These are phyloP conservation scores for Lacerta bilineata DNA, from an alignment of 2,797 vertebrate species.

Conservation along the genomic window DNA sequence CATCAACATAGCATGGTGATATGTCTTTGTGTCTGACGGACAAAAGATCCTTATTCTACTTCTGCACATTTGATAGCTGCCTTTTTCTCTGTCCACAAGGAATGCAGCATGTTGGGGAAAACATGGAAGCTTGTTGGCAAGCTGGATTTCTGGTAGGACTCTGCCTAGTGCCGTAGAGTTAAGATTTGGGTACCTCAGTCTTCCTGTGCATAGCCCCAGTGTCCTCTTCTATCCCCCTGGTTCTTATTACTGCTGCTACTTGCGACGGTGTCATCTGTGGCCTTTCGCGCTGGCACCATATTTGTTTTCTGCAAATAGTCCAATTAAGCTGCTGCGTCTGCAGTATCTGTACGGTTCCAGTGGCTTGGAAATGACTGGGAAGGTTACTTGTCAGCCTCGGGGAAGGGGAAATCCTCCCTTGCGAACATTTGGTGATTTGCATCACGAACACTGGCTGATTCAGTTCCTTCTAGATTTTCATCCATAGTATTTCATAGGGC, in stretches of 20 bases:
- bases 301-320: constrained; percentile 9
- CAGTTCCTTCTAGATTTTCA: neutral
- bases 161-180: too few species aligned
- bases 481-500: neutral
- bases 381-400: neutral
- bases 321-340: neutral
- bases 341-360: neutral
- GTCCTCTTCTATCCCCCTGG: neutral
- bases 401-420: neutral
- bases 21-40: neutral
- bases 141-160: neutral
- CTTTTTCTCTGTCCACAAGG: constrained; percentile 25
- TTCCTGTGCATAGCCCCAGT: neutral
- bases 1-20: neutral
- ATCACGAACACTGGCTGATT: neutral
- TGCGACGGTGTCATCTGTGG: neutral
- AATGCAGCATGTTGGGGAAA: constrained; percentile 17
- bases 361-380: neutral
- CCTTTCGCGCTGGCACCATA: neutral
- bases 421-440: neutral
- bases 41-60: constrained; percentile 7
- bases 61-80: constrained; percentile 2
- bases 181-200: neutral
- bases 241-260: neutral
- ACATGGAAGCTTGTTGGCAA: neutral